Percentiles rank a stretch among this genome's conserved stretches.
Conservation (phyloP, 2,888 invertebrate genomes). For the Leucania comma region DNA sequence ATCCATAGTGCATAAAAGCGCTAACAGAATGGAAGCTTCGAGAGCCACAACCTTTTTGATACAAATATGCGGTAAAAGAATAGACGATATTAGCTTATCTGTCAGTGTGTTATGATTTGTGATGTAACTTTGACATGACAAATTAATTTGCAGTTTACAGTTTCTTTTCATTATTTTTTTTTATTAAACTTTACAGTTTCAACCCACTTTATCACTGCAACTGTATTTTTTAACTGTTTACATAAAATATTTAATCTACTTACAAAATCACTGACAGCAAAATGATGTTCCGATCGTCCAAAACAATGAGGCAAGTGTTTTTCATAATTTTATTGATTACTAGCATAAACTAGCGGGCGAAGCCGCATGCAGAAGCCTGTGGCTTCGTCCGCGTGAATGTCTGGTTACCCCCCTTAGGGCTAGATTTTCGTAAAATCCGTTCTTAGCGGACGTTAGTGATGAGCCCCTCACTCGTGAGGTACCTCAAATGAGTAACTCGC, state of each 20-base stretch:
- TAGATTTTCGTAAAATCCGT: too few relatives aligned
- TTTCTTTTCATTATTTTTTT: conserved; percentile 15
- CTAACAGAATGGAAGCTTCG: neutral
- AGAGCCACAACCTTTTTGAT: conserved; percentile 30
- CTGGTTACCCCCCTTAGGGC: too few relatives aligned
- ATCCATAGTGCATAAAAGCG: neutral
- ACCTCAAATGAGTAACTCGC: too few relatives aligned
- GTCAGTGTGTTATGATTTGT: conserved; percentile 28
- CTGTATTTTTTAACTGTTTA: neutral
- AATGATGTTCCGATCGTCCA: conserved; percentile 74
- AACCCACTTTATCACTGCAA: neutral
- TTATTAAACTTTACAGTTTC: conserved; percentile 20
- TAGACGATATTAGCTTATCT: neutral
- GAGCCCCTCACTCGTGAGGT: too few relatives aligned
- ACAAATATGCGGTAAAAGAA: neutral
- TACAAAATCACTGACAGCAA: neutral
- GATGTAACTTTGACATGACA: conserved; percentile 29
- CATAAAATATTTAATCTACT: neutral
- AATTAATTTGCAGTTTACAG: conserved; percentile 34
- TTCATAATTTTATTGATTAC: neutral
- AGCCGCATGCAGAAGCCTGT: too few relatives aligned
- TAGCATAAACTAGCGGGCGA: too few relatives aligned
- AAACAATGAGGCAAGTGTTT: conserved; percentile 74
- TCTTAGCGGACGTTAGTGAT: too few relatives aligned
- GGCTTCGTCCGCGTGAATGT: too few relatives aligned